Base-by-base conservation (phyloP, 2,888 invertebrate genomes). In the Polymixis lichenea region DNA sequence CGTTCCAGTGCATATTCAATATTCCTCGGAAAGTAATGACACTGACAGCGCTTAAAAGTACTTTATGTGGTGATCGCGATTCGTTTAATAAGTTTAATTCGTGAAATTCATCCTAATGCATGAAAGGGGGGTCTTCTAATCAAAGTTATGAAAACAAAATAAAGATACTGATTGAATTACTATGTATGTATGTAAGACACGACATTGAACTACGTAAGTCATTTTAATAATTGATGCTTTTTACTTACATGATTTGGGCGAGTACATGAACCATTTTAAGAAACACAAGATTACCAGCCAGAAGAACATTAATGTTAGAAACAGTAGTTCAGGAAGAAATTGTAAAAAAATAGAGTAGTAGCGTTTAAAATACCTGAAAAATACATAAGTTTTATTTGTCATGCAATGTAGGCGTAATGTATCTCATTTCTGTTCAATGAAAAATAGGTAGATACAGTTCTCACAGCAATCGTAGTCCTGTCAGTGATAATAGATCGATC, bases 281-380 rank as follows among this genome's bases (percentile, higher is more conserved):
- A 98, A 98, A 96, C 99, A 98, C 95, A 99, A 96, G 65, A 98
- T 94, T 1, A 98, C 98, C 95, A 99, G 97, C 96, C 99, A 99
- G 70, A 98, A 97, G 95, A 99, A 99, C 49, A 99, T 95, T 75
- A 98, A 97, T n/a, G 97, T 78, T 66, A 99, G 95, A 94, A 99
- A 99, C n/a, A 99, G 80, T 19, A 99, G 89, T 96, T 99, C 98
- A 0, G 99, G 99, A 81, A 99, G 91, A 92, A 99, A 99, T 94
- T 99, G 98, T 79, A 98, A 96, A 65, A 98, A 83, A 56, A 98
- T 97, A 74, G 97, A 97, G 51, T 97, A 94, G 49, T 96, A 94
- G 55, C 96, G 97, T 78, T 96, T 97, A 91, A 98, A 98, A 90
- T 98, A 97, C 17, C 97, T 97, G 71, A 72, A 83, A 87, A 70